These are phyloP conservation scores for Acanthosoma haemorrhoidale DNA, from an alignment of 2,888 invertebrate species.

Conservation along the genomic window DNA sequence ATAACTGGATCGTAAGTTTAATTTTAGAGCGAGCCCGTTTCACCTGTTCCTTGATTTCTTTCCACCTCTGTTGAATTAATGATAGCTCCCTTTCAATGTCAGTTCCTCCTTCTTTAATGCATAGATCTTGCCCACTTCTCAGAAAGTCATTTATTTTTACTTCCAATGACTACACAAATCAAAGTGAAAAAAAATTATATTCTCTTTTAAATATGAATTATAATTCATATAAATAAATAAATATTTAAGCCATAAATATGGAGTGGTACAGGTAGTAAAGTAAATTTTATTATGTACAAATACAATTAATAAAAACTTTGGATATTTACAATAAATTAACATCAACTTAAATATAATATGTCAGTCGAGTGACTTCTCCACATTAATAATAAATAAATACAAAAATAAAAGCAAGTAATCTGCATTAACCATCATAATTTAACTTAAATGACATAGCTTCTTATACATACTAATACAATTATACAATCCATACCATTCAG, in stretches of 20 bases:
- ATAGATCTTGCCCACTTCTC: constrained; percentile 56
- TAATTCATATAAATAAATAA: background rate
- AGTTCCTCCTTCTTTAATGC: constrained; percentile 44
- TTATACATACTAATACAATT: too few species aligned
- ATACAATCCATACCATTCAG: too few species aligned
- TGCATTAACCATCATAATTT: too few species aligned
- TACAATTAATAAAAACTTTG: too few species aligned
- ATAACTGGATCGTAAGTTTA: constrained; percentile 65
- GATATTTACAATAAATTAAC: too few species aligned
- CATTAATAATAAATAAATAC: too few species aligned
- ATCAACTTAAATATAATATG: too few species aligned
- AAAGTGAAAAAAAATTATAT: background rate
- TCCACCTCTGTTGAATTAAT: constrained; percentile 58
- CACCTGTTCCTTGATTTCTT: constrained; percentile 61
- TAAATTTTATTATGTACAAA: too few species aligned
- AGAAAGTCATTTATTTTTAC: constrained; percentile 64
- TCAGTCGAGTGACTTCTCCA: too few species aligned
- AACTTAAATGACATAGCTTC: too few species aligned
- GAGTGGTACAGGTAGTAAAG: too few species aligned
- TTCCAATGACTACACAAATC: constrained; percentile 57
- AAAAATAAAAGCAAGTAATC: too few species aligned
- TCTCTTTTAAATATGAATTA: background rate
- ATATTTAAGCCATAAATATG: background rate
- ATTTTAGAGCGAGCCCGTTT: constrained; percentile 60
- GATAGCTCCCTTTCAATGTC: constrained; percentile 59